Evolutionary conservation across 2,797 vertebrate genomes (phyloP).

Genomic region (Pseudochirops corinnae): DNA sequence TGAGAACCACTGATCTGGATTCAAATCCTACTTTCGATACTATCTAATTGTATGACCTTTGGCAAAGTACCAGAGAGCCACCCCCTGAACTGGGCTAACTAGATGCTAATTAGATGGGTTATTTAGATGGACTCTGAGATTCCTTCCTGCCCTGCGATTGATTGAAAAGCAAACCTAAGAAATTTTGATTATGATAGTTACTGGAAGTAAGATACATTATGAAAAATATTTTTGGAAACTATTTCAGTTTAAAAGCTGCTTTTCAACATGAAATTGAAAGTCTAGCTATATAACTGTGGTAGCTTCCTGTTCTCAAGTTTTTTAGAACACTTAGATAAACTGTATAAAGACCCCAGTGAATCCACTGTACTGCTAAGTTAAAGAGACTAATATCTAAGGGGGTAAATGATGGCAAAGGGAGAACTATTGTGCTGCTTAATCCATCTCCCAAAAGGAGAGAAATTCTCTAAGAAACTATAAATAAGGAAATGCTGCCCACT

Average conservation of each 20-base stretch:
- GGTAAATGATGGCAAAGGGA: neutral
- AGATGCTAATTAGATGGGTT: too few species aligned
- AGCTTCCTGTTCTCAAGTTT: neutral
- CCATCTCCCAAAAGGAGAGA: neutral
- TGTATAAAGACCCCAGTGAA: neutral
- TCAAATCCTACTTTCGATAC: neutral
- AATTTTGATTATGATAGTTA: neutral
- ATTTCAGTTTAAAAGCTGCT: neutral
- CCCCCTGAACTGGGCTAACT: neutral
- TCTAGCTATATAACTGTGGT: neutral
- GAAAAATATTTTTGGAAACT: neutral
- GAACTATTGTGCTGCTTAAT: neutral
- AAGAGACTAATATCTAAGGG: neutral
- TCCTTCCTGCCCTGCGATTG: neutral
- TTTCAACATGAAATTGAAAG: neutral
- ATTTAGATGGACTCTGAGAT: neutral
- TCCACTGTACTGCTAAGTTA: neutral
- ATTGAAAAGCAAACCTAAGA: neutral
- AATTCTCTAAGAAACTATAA: neutral
- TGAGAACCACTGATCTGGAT: neutral
- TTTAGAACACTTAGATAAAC: neutral
- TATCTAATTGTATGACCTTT: slow-evolving; percentile 32
- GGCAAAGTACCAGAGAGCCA: neutral
- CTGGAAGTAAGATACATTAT: neutral
- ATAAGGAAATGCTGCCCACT: neutral